Percentiles rank a stretch among this genome's conserved stretches.
phyloP scores from a whole-genome alignment of 2,797 vertebrate genomes.

The Thripadectes ignobilis region DNA sequence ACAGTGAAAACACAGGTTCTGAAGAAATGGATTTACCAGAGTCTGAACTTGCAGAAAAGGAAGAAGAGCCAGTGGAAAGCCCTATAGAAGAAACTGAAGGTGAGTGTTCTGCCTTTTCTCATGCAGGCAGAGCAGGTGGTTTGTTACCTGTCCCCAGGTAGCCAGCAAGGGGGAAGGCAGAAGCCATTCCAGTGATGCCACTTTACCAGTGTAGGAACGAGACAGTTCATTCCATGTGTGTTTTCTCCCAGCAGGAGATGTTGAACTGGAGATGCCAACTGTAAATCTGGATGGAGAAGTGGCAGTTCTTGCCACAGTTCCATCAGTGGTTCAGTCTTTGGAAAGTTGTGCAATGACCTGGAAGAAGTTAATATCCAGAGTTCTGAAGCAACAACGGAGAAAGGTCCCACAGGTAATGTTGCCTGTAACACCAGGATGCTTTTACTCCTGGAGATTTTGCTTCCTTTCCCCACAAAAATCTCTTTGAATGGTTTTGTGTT shows the following conservation, averaged over 20 bases:
- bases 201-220: fast-evolving
- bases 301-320: constrained; percentile 66
- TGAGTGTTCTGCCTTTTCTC: neutral
- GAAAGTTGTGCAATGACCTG: constrained; percentile 87
- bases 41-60: neutral
- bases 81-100: constrained; percentile 80
- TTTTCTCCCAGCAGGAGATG: constrained; percentile 71
- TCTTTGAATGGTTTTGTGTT: neutral
- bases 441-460: neutral
- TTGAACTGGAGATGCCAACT: constrained; percentile 84
- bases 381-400: constrained; percentile 80
- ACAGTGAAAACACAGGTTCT: neutral
- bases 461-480: neutral
- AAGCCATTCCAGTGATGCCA: neutral
- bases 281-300: constrained; percentile 79
- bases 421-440: neutral
- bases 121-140: neutral
- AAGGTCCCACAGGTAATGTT: constrained; percentile 85
- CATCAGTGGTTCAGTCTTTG: constrained; percentile 77
- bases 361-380: constrained; percentile 84
- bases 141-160: neutral
- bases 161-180: neutral
- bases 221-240: neutral
- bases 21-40: neutral
- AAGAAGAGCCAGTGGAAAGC: constrained; percentile 16